A percentile compares a stretch with the other conserved stretches of the same genome.
Evolutionary conservation across 1,140 invertebrate genomes (phyloP).

Genomic region (Zaprionus ornatus): DNA sequence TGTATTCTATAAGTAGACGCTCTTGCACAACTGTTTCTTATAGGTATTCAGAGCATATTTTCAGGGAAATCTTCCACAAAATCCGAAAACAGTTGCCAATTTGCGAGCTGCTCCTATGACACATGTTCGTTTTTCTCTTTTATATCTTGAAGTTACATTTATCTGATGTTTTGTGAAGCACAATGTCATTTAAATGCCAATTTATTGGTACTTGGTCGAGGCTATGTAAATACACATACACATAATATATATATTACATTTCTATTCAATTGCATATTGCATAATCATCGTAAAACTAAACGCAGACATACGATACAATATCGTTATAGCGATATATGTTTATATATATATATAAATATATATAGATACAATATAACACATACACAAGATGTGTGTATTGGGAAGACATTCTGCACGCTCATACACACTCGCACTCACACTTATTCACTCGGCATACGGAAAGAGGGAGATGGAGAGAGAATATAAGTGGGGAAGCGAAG

Average conservation of each 20-base stretch:
- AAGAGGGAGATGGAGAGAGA: neutral
- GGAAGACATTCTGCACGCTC: constrained; percentile 29
- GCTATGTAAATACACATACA: constrained; percentile 65
- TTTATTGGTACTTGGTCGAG: constrained; percentile 79
- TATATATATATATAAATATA: constrained; percentile 35
- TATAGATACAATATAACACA: constrained; percentile 35
- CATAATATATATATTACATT: constrained; percentile 45
- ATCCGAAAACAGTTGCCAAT: neutral
- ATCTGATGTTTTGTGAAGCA: constrained; percentile 63
- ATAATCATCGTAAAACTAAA: constrained; percentile 23
- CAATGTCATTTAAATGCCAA: constrained; percentile 80
- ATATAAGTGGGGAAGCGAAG: neutral
- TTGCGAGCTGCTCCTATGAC: constrained; percentile 54
- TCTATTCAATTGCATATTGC: constrained; percentile 14
- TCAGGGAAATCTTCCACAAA: neutral
- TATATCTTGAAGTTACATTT: constrained; percentile 20
- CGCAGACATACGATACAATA: constrained; percentile 8
- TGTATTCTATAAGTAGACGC: constrained; percentile 2
- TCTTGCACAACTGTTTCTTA: neutral
- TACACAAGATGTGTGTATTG: constrained; percentile 11
- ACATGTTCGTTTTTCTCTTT: constrained; percentile 33
- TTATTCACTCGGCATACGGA: constrained; percentile 7
- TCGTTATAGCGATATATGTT: neutral
- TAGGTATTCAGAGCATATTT: neutral
- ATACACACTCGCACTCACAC: neutral